Base-by-base conservation (phyloP, 2,797 vertebrate genomes). In the Crocidura indochinensis region DNA sequence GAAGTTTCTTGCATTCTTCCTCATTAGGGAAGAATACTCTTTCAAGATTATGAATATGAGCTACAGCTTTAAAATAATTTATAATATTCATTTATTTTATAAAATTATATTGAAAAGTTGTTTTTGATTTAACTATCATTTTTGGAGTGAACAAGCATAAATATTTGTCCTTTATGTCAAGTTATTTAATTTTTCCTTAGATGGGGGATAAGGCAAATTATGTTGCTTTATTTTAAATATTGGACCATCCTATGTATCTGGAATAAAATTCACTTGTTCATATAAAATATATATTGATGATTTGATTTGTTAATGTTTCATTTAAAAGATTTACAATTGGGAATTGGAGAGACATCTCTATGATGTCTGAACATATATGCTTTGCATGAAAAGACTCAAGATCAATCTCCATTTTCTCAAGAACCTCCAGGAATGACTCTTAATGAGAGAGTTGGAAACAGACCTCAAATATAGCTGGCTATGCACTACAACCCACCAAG, bases 211-310 rank as follows among this genome's bases (percentile, higher is more conserved):
- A 38, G 68, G 26, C 46, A 31, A 56, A 56, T 56, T 77, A 22
- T 31, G 46, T 77, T 78, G 56, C 53, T 60, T 87, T 65, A 68
- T 75, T 88, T 68, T 78, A 49, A 86, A 73, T 68, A 53, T 15
- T 29, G 10, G 49, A 68, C 26, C 46, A 94, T 20, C 4, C 67
- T 73, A 19, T 1, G n/a, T 49, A 14, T 82, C 26, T 24, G 31
- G 26, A 65, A 69, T 71, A 46, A 60, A 78, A 19, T n/a, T 60
- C 27, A 68, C 22, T 89, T 88, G 38, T 20, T 85, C 49, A 86
- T 24, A 10, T 22, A 64, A 44, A 69, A 62, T 62, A 29, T 20
- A 10, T n/a, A 10, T 69, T 51, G 12, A 72, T 83, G 27, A 71
- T 71, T 24, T 6, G 38, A 51, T 71, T 38, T 69, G 11, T 31